Evolutionary conservation across 1,140 invertebrate genomes (phyloP), one percentile per base, ranked within the genome.

Genomic region (Zaprionus nigranus): DNA sequence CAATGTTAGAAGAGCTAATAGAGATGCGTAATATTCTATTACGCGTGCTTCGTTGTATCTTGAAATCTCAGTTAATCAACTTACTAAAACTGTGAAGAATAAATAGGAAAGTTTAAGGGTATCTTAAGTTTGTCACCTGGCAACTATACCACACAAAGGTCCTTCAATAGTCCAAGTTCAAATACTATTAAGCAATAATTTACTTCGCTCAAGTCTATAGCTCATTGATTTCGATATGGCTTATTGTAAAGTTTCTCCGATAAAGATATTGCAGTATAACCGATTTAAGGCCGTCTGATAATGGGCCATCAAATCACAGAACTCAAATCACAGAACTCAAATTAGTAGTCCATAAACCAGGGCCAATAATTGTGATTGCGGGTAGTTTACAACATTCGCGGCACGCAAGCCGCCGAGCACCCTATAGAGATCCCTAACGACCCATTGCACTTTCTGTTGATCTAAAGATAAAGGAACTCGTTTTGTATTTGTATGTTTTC

Each of bases 291-390:
- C 28, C 17, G 30, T 22, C n/a, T 58, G 28, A 30, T n/a, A 36
- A 36, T 2, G 2, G 9, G 20, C 2, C 20, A 5, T 51, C 22
- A n/a, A 51, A 51, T 51, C 46, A 51, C 46, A 60, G 28, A n/a
- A 28, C 46, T 28, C 46, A 38, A 69, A 38, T 69, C 46, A 51
- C 46, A 60, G 28, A n/a, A 28, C 46, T 28, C 46, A 38, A 69
- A 38, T 69, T 38, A 61, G 22, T 38, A 43, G 13, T 12, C 58
- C 30, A 69, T 61, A 61, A 69, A 68, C 15, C 40, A 7, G 40
- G 15, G 15, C 6, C n/a, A 43, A 43, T 43, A 43, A 53, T 13
- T 60, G 30, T 43, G 34, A 13, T 51, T 22, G 46, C 22, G n/a
- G 24, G 36, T 22, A 51, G 46, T 68, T 36, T 69, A 38, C n/a